Base-by-base conservation (phyloP, 2,113 vertebrate genomes). In the Nothocercus nigrocapillus region DNA sequence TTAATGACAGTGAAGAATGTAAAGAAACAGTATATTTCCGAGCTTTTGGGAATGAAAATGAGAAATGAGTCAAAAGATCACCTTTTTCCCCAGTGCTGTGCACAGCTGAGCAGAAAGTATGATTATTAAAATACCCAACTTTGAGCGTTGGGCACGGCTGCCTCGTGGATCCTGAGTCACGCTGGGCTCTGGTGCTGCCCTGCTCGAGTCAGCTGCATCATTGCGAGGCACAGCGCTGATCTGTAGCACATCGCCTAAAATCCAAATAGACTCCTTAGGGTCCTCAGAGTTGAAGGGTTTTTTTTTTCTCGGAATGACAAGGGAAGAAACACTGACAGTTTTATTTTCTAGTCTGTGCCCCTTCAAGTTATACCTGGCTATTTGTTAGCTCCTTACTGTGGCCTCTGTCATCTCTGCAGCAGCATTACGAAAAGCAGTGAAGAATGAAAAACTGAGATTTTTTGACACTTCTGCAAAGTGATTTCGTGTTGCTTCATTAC, bases 401-500 rank as follows among this genome's bases (percentile, higher is more conserved):
- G 40, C 86, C 74, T 91, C 81, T 95, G 91, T 92, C 38, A 21
- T 93, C 53, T 76, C 70, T 77, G 62, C 38, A 91, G 80, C 13
- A 28, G 72, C 45, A 24, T 8, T 45, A 42, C 53, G 59, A 38
- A 63, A n/a, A 62, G 49, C 64, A 44, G 11, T 44, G 68, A 88
- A 79, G 61, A 86, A 30, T 6, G 5, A 14, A 66, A 40, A 78
- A 34, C 20, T 20, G 42, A 92, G 58, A 36, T n/a, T 45, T 74
- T 82, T 88, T 72, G 79, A 75, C 14, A 21, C 30, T 72, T 93
- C 90, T 84, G 68, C 24, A 27, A 87, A 88, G 56, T 81, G 72
- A 89, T 95, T 95, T 89, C 36, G 58, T 30, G 63, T 83, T 94
- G 63, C 69, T 91, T 96, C 20, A 13, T 76, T 95, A 77, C 58